Conservation (phyloP, 2,888 invertebrate species). For the Meiosimyza decipiens region DNA sequence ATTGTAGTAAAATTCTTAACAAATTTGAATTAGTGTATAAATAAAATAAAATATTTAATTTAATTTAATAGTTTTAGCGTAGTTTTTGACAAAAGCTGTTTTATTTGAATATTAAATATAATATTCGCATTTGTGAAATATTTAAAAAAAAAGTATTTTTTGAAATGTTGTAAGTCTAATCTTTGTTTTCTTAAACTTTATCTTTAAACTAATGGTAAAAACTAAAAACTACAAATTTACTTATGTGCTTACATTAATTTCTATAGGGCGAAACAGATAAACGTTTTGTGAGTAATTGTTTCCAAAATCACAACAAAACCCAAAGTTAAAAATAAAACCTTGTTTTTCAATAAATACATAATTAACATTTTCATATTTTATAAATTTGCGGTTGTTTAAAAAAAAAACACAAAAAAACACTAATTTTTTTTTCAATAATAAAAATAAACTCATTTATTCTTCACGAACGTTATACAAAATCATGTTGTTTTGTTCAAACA, state of each 20-base stretch:
- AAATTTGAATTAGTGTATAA: too few relatives aligned
- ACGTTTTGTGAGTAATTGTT: slow-evolving; percentile 68
- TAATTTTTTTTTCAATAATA: not conserved
- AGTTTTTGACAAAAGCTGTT: slow-evolving; percentile 47
- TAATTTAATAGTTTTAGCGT: slow-evolving; percentile 9
- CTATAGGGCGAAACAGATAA: slow-evolving; percentile 68
- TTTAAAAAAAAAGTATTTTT: slow-evolving; percentile 1
- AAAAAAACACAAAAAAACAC: slow-evolving; percentile 15
- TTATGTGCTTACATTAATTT: slow-evolving; percentile 62
- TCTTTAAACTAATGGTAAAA: slow-evolving; percentile 25
- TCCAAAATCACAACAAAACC: slow-evolving; percentile 57
- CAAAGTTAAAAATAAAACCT: slow-evolving; percentile 49
- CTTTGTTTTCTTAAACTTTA: not conserved
- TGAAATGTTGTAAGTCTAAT: not conserved
- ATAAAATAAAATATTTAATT: not conserved
- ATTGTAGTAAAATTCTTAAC: too few relatives aligned
- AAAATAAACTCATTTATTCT: slow-evolving; percentile 4
- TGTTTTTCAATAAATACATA: slow-evolving; percentile 48
- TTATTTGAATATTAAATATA: slow-evolving; percentile 1
- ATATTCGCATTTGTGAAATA: slow-evolving; percentile 12
- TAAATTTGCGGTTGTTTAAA: slow-evolving; percentile 17
- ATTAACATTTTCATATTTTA: slow-evolving; percentile 20
- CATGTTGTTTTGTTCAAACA: too few relatives aligned
- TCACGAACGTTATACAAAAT: too few relatives aligned
- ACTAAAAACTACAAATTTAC: slow-evolving; percentile 30